Evolutionary conservation across 37 sponge, comb jelly and placozoan species (phyloP).

Genomic region (Chondrilla cf. caribensis): DNA sequence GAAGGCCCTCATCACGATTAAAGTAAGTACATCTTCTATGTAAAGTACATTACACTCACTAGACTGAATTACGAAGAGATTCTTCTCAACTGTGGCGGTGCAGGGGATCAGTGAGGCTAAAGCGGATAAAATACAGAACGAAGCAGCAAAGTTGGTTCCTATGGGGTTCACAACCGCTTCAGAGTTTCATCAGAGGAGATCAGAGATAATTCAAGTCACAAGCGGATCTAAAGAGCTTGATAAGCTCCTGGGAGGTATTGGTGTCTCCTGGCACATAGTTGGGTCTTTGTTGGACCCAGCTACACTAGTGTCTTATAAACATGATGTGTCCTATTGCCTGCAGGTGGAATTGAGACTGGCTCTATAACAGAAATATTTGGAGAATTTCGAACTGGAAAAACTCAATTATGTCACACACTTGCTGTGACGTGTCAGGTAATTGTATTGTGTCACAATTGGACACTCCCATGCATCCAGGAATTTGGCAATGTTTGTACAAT

Average conservation of each 20-base stretch:
- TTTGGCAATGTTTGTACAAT: neutral
- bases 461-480: neutral
- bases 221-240: slow-evolving; percentile 97
- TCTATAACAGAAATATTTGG: slow-evolving; percentile 99
- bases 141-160: slow-evolving; percentile 91
- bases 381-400: slow-evolving; percentile 98
- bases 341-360: slow-evolving; percentile 96
- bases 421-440: slow-evolving; percentile 97
- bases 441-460: neutral
- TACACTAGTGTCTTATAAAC: no score
- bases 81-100: no score
- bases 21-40: slow-evolving; percentile 30
- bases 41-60: no score
- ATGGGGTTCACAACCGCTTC: slow-evolving; percentile 99
- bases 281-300: no score
- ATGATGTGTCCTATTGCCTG: no score
- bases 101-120: slow-evolving; percentile 98
- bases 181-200: slow-evolving; percentile 92
- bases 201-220: slow-evolving; percentile 95
- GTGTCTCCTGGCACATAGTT: no score
- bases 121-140: slow-evolving; percentile 93
- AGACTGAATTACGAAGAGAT: no score
- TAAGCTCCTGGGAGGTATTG: slow-evolving; percentile 90
- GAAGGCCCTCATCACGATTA: slow-evolving; percentile 90
- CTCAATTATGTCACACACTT: slow-evolving; percentile 97